phyloP scores from a whole-genome alignment of 2,888 invertebrate species.

The Drosophila tanythrix region DNA sequence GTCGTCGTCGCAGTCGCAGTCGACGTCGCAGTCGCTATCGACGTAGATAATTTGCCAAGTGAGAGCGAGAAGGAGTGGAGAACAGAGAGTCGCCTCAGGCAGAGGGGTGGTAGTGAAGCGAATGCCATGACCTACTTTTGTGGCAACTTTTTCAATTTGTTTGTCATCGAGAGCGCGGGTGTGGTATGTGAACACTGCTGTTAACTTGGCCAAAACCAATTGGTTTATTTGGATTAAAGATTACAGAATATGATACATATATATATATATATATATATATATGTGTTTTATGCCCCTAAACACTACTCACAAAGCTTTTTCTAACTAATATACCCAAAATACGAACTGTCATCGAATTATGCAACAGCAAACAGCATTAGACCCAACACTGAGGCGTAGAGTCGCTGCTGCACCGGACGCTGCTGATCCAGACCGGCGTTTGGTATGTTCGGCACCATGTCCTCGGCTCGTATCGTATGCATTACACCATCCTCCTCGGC shows the following conservation, averaged over 20 bases:
- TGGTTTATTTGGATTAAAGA: conserved; percentile 70
- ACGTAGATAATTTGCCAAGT: conserved; percentile 75
- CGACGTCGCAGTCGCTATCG: conserved; percentile 28
- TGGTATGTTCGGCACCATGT: conserved; percentile 42
- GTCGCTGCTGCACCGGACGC: conserved; percentile 22
- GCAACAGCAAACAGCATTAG: conserved; percentile 54
- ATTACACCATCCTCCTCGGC: conserved; percentile 2
- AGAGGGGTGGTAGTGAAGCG: conserved; percentile 35
- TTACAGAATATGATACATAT: conserved; percentile 45
- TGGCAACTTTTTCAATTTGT: conserved; percentile 74
- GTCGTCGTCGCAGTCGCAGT: neutral
- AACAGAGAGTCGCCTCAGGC: neutral
- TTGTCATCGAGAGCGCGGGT: conserved; percentile 47
- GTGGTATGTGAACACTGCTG: conserved; percentile 9
- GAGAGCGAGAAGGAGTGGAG: conserved; percentile 36
- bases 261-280: conserved; percentile 39
- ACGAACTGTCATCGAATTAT: conserved; percentile 18
- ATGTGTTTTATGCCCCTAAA: conserved; percentile 41
- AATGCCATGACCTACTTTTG: conserved; percentile 73
- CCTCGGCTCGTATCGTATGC: conserved; percentile 38
- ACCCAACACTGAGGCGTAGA: conserved; percentile 45
- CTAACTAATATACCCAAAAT: conserved; percentile 39
- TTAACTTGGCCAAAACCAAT: conserved; percentile 54
- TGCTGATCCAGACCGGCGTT: conserved; percentile 36
- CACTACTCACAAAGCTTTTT: conserved; percentile 65